phyloP scores from a whole-genome alignment of 2,797 vertebrate species.

The Aotus griseimembra region DNA sequence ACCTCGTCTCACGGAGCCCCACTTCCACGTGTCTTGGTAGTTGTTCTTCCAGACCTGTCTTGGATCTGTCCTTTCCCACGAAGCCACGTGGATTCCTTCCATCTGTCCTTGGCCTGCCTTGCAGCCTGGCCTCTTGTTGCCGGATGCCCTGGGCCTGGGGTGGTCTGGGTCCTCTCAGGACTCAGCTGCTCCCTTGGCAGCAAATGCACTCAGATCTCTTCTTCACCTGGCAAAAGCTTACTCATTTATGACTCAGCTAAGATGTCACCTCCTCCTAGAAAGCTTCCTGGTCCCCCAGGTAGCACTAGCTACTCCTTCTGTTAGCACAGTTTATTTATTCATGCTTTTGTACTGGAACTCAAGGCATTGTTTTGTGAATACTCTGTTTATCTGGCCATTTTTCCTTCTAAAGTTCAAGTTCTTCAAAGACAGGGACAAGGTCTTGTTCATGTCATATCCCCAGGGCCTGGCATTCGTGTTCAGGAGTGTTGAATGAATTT shows the following conservation, averaged over 20 bases:
- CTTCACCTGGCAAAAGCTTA: not conserved
- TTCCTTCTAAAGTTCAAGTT: constrained; percentile 36
- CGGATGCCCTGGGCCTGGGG: accelerated
- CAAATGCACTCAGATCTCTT: not conserved
- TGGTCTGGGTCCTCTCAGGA: not conserved
- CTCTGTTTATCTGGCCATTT: not conserved
- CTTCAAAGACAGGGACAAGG: not conserved
- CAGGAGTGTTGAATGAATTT: not conserved
- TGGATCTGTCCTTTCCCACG: not conserved
- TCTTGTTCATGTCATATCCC: not conserved
- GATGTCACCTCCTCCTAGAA: not conserved
- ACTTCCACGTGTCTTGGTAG: accelerated
- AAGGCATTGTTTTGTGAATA: not conserved
- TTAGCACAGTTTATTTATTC: not conserved
- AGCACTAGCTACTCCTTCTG: not conserved
- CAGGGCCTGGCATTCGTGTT: not conserved
- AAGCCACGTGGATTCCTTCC: not conserved
- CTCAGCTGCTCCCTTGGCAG: not conserved
- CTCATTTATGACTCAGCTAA: not conserved
- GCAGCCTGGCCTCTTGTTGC: not conserved
- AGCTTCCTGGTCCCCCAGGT: not conserved
- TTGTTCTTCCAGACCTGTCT: not conserved
- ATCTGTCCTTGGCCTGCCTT: not conserved
- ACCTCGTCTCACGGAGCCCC: not conserved
- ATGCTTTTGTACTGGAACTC: not conserved